phyloP scores from a whole-genome alignment of 2,797 vertebrate genomes.

The Linurgus olivaceus region DNA sequence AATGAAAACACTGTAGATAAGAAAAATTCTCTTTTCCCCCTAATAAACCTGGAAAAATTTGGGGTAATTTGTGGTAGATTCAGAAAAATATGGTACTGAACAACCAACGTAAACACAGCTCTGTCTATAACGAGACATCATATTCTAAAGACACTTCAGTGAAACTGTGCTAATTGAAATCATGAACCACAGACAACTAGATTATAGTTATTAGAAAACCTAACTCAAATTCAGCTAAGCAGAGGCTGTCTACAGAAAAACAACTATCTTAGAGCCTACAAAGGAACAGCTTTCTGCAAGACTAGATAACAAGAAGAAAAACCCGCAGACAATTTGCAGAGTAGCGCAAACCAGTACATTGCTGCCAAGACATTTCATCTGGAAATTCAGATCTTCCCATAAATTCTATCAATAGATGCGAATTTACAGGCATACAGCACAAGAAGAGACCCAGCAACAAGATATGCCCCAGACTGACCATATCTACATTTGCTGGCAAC shows the following conservation, averaged over 20 bases:
- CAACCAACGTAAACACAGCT: background rate
- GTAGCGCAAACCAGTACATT: background rate
- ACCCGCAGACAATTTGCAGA: background rate
- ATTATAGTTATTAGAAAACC: background rate
- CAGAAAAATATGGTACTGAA: background rate
- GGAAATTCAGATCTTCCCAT: background rate
- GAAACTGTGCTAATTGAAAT: background rate
- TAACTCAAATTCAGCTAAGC: background rate
- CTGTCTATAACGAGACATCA: background rate
- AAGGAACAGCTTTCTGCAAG: background rate
- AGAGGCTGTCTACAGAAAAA: background rate
- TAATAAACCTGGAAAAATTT: background rate
- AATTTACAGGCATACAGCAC: background rate
- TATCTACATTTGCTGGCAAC: background rate
- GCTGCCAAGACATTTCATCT: background rate
- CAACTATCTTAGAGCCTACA: background rate
- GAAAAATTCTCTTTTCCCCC: background rate
- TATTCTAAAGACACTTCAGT: background rate
- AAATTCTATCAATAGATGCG: background rate
- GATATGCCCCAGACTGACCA: slow-evolving; percentile 6
- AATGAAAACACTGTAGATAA: background rate
- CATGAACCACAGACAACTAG: background rate
- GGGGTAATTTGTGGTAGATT: background rate
- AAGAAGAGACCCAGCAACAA: background rate
- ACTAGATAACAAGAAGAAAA: background rate